These are phyloP conservation scores for Seriola quinqueradiata DNA, from an alignment of 2,113 vertebrate genomes.

Conservation along the genomic window DNA sequence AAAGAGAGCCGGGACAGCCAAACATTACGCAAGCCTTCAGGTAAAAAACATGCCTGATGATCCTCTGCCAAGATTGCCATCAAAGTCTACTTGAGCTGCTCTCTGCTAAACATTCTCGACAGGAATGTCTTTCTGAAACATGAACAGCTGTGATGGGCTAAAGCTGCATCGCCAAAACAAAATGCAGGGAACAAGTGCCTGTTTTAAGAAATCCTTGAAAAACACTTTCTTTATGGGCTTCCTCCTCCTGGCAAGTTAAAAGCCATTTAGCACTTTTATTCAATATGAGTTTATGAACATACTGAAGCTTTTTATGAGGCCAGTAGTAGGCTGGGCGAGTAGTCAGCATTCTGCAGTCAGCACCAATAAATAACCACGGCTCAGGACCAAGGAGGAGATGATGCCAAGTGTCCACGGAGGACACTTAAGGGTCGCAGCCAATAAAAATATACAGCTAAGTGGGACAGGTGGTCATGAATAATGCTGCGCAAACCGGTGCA, in stretches of 20 bases:
- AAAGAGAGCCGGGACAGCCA: slow-evolving; percentile 2
- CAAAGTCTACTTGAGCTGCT: slow-evolving; percentile 15
- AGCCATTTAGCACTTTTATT: slow-evolving; percentile 60
- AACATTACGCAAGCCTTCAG: slow-evolving; percentile 7
- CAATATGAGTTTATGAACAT: slow-evolving; percentile 56
- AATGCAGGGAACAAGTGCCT: background rate
- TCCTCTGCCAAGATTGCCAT: slow-evolving; percentile 26
- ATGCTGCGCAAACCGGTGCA: slow-evolving; percentile 15
- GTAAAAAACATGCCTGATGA: slow-evolving; percentile 33
- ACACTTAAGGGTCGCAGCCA: slow-evolving; percentile 51
- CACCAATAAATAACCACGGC: slow-evolving; percentile 62
- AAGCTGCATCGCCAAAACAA: background rate
- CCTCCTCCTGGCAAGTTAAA: slow-evolving; percentile 15
- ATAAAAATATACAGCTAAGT: slow-evolving; percentile 58
- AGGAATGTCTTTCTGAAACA: slow-evolving; percentile 8
- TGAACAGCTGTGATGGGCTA: background rate
- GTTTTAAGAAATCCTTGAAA: slow-evolving; percentile 9
- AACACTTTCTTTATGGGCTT: slow-evolving; percentile 19
- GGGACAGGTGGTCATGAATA: slow-evolving; percentile 67
- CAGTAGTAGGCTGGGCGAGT: slow-evolving; percentile 7
- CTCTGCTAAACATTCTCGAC: slow-evolving; percentile 19
- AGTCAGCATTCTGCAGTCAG: slow-evolving; percentile 57
- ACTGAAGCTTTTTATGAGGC: slow-evolving; percentile 43
- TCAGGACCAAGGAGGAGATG: slow-evolving; percentile 37
- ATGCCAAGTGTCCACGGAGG: slow-evolving; percentile 42